Base-by-base conservation (phyloP, 2,113 vertebrate species). In the Paradoxurus hermaphroditus region DNA sequence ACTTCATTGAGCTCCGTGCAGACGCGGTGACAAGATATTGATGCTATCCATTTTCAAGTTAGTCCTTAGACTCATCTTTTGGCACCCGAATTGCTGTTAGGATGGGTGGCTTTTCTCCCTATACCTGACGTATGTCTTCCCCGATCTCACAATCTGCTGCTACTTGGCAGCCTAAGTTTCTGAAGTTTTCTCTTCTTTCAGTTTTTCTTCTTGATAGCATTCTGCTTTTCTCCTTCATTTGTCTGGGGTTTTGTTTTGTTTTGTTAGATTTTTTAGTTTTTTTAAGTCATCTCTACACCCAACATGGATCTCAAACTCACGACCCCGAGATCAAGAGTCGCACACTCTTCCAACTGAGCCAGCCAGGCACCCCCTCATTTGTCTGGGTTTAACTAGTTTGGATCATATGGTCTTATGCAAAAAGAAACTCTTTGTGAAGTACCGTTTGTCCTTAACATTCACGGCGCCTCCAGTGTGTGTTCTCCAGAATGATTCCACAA, bases 1-100 rank as follows among this genome's bases (percentile, higher is more conserved):
- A 29, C 94, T 98, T 97, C 95, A 83, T 27, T 68, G 86, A 96
- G 75, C 41, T 86, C 39, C 84, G 46, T 73, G 27, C 29, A 92
- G 95, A 94, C 98, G 84, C 1, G 6, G 16, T 90, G 95, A 93
- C 65, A 97, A 97, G 96, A 88, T 88, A 97, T 2, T 89, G 87
- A 94, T 68, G 62, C 86, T 87, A 59, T 51, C 49, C 7, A 2
- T 91, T 98, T 98, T 97, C 97, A 83, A 7, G 85, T 96, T 92
- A 12, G 36, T 94, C 84, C 41, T 98, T 21, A 3, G 84, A 84
- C 70, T 56, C 84, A 92, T 96, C 94, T 97, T 97, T 97, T 85
- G 75, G 65, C 77, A 94, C 68, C 73, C 86, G 86, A 98, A 97
- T n/a, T 97, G 78, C 92, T 87, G 92, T 68, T 93, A 89, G 73